Conservation (phyloP, 2,797 vertebrate genomes). For the Trematomus bernacchii region DNA sequence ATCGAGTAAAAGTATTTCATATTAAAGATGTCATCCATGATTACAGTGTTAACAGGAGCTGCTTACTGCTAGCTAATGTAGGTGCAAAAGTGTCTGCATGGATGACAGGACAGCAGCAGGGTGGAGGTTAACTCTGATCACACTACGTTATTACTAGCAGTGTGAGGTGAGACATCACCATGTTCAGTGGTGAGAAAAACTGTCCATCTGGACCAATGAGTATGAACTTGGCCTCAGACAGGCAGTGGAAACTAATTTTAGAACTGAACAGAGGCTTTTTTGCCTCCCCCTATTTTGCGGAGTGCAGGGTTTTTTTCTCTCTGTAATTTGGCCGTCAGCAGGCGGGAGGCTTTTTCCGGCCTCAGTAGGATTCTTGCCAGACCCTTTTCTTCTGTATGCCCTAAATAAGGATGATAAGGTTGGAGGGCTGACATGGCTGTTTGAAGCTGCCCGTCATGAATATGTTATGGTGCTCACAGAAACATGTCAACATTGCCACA, state of each 20-base stretch:
- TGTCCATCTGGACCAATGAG: neutral
- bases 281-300: neutral
- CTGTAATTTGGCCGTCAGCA: slow-evolving; percentile 36
- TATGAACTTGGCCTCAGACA: neutral
- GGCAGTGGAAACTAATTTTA: slow-evolving; percentile 27
- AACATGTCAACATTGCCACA: neutral
- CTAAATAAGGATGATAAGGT: slow-evolving; percentile 17
- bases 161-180: neutral
- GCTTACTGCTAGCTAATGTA: no score
- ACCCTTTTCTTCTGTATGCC: slow-evolving; percentile 18
- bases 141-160: neutral
- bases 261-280: slow-evolving; percentile 6
- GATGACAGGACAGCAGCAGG: neutral
- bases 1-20: neutral
- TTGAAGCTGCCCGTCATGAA: slow-evolving; percentile 4
- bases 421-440: slow-evolving; percentile 6
- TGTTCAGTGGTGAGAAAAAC: neutral
- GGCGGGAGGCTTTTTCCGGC: slow-evolving; percentile 11
- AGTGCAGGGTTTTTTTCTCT: slow-evolving; percentile 11
- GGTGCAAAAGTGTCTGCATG: neutral
- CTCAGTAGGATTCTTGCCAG: slow-evolving; percentile 20
- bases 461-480: neutral
- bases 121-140: neutral
- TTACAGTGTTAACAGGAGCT: no score
- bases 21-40: neutral